phyloP scores from a whole-genome alignment of 2,888 invertebrate genomes.

The Paralinhomoeus sp. region DNA sequence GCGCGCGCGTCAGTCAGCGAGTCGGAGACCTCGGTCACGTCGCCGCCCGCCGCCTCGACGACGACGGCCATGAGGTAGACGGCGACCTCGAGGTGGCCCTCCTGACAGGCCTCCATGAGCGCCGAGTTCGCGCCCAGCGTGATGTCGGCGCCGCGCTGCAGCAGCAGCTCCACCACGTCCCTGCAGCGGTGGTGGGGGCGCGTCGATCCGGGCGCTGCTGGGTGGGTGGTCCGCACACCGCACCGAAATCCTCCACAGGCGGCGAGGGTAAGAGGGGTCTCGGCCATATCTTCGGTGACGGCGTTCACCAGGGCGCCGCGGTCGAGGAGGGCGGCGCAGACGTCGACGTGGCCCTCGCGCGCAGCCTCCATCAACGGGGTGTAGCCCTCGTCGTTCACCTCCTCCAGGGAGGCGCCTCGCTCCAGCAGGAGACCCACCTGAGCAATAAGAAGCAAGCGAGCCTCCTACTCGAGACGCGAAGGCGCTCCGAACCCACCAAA shows the following conservation, averaged over 20 bases:
- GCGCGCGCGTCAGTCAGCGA: no score
- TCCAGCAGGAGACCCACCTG: slow-evolving; percentile 58
- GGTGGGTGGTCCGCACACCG: not conserved
- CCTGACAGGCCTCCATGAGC: slow-evolving; percentile 93
- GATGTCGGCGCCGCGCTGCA: slow-evolving; percentile 77
- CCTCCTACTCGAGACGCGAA: no score
- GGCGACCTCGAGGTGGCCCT: slow-evolving; percentile 80
- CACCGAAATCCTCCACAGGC: slow-evolving; percentile 58
- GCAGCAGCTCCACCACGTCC: slow-evolving; percentile 78
- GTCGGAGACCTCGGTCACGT: no score
- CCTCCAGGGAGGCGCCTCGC: slow-evolving; percentile 84
- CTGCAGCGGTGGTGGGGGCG: slow-evolving; percentile 8
- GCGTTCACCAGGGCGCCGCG: slow-evolving; percentile 68
- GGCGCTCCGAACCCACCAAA: slow-evolving; percentile 38
- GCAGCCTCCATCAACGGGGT: slow-evolving; percentile 98
- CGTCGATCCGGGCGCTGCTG: not conserved
- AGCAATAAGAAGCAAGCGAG: no score
- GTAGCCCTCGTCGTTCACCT: slow-evolving; percentile 81
- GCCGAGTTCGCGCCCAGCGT: slow-evolving; percentile 87
- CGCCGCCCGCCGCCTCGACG: not conserved
- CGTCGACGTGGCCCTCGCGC: slow-evolving; percentile 87
- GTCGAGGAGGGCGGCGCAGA: slow-evolving; percentile 69
- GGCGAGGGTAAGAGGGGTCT: slow-evolving; percentile 74
- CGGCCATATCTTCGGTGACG: slow-evolving; percentile 93
- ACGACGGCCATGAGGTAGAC: slow-evolving; percentile 26